A percentile compares a stretch with the other conserved stretches of the same genome.
Evolutionary conservation across 2,888 invertebrate species (phyloP).

Genomic region (Polydrusus tereticollis): DNA sequence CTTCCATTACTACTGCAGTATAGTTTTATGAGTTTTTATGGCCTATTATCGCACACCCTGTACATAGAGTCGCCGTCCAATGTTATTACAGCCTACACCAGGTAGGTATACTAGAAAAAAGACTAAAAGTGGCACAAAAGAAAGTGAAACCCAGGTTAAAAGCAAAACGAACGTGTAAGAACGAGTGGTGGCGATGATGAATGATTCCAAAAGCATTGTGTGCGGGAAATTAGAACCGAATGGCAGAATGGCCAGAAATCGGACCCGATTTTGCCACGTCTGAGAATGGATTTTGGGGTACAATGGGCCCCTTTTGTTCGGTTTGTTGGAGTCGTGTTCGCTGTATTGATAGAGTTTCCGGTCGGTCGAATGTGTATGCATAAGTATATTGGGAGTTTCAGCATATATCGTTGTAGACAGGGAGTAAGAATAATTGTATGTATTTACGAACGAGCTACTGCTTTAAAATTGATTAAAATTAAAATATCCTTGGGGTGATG

Average conservation of each 20-base stretch:
- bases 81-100: slow-evolving; percentile 9
- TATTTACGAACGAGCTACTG: too few relatives aligned
- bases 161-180: slow-evolving; percentile 48
- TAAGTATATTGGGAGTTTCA: not conserved
- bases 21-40: too few relatives aligned
- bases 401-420: not conserved
- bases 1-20: too few relatives aligned
- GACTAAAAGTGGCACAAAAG: slow-evolving; percentile 37
- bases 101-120: slow-evolving; percentile 29
- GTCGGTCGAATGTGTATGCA: slow-evolving; percentile 5
- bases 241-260: slow-evolving; percentile 44
- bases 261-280: slow-evolving; percentile 49
- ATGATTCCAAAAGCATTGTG: slow-evolving; percentile 43
- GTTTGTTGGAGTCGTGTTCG: slow-evolving; percentile 24
- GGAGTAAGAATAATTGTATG: too few relatives aligned
- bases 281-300: slow-evolving; percentile 43
- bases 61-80: not conserved
- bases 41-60: not conserved
- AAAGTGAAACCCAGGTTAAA: slow-evolving; percentile 42
- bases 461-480: too few relatives aligned
- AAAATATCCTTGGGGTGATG: too few relatives aligned
- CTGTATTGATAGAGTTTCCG: slow-evolving; percentile 33
- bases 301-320: slow-evolving; percentile 32
- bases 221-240: slow-evolving; percentile 47
- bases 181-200: slow-evolving; percentile 47